Base-by-base conservation (phyloP, 2,797 vertebrate genomes). In the Rhynchotus rufescens region DNA sequence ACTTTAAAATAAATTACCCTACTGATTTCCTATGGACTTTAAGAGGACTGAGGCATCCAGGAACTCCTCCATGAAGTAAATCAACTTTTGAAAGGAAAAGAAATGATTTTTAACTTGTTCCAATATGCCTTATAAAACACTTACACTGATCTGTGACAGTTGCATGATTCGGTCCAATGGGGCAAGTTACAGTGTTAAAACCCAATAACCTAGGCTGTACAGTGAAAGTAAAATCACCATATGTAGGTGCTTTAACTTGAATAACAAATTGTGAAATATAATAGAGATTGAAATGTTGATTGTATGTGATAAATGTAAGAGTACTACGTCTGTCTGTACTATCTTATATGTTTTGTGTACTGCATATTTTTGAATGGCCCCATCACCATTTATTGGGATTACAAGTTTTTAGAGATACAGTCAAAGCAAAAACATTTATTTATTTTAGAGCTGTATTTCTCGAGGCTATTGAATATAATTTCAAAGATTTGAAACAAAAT, bases 91-190 rank as follows among this genome's bases (percentile, higher is more conserved):
- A 98, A 97, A 71, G 97, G 98, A 97, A 97, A 97, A 97, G 97
- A 97, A 98, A 97, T 98, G 96, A 98, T 98, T 98, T 99, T 98
- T 98, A 98, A 99, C 98, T 98, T 98, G 98, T 98, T 99, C 98
- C 99, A 98, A 98, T 98, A 99, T 99, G 99, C 99, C 99, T 99
- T 99, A 99, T 98, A 97, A 97, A 98, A 98, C 97, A 97, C 97
- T 98, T 98, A 97, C 97, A 97, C 98, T 98, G 98, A 98, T 98
- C 98, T 98, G 98, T 98, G 98, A 98, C 98, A 97, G 97, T 98
- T 98, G 98, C 98, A 98, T 98, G 97, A 98, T 97, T 98, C 97
- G 97, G 97, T 98, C 96, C 96, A 97, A 97, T 97, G 96, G 95
- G 96, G 97, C 97, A 97, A 97, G 96, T 97, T 97, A 96, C 96